Percentiles rank a stretch among this genome's conserved stretches.
Evolutionary conservation across 2,888 invertebrate species (phyloP).

Genomic region (Loripinus fragilis): DNA sequence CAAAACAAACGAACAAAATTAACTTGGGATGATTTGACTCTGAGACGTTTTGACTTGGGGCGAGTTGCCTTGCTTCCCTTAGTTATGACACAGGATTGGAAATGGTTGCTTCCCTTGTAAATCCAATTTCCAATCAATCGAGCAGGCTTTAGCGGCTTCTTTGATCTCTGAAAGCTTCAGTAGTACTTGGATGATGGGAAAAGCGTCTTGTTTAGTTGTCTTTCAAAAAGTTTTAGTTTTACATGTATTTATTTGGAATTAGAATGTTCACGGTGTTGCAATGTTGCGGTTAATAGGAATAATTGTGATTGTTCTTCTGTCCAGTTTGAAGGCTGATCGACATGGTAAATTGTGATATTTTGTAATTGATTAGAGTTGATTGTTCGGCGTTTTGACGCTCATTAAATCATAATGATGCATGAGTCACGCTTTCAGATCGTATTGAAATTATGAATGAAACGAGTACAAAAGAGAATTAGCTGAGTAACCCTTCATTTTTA

Average conservation of each 20-base stretch:
- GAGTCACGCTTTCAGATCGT: constrained; percentile 27
- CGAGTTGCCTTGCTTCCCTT: too few relatives aligned
- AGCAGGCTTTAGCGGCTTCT: background rate
- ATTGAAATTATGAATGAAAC: too few relatives aligned
- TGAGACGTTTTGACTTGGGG: too few relatives aligned
- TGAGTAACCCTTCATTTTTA: too few relatives aligned
- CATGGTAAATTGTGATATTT: background rate
- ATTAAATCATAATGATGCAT: constrained; percentile 28
- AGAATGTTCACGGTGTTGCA: background rate
- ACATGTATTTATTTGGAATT: background rate
- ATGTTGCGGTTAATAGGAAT: constrained; percentile 15
- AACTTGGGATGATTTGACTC: too few relatives aligned
- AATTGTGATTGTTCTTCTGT: background rate
- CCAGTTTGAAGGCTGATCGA: background rate
- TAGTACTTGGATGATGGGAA: background rate
- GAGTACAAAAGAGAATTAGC: too few relatives aligned
- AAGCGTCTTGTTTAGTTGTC: constrained; percentile 2
- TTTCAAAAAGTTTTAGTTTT: background rate
- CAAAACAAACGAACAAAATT: too few relatives aligned
- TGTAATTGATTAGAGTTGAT: background rate
- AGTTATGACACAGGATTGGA: too few relatives aligned
- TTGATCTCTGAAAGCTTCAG: background rate
- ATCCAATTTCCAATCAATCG: background rate
- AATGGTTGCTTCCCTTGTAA: background rate
- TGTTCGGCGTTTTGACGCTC: background rate